These are phyloP conservation scores for Drosophila leontia DNA, from an alignment of 1,140 invertebrate genomes.

Conservation along the genomic window DNA sequence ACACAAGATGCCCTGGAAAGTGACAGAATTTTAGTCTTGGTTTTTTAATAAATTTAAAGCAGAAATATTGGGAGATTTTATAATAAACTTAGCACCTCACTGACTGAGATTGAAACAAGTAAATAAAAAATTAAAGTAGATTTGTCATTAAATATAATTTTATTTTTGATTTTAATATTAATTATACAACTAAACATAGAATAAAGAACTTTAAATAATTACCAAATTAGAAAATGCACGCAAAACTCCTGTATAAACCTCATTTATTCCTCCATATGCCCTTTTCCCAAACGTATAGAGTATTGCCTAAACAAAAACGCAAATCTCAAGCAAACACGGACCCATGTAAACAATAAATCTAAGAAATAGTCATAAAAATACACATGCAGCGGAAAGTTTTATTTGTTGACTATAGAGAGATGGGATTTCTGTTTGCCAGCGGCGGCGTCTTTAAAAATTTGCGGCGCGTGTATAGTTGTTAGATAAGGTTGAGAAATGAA, in stretches of 20 bases:
- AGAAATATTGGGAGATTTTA: neutral
- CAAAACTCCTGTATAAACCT: neutral
- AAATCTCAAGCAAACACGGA: conserved; percentile 41
- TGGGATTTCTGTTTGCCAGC: conserved; percentile 25
- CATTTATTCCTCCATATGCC: neutral
- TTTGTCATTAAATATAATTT: too few species aligned
- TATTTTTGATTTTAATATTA: neutral
- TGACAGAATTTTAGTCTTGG: neutral
- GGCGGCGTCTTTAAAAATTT: conserved; percentile 42
- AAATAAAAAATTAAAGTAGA: neutral
- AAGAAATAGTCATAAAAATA: conserved; percentile 43
- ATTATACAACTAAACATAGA: too few species aligned
- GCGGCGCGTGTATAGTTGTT: conserved; percentile 64
- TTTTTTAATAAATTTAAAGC: neutral
- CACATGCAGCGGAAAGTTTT: conserved; percentile 63
- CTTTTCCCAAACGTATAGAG: neutral
- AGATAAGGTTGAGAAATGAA: conserved; percentile 53
- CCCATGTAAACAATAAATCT: conserved; percentile 45
- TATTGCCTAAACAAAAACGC: conserved; percentile 25
- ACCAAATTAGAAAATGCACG: neutral
- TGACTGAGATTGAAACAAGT: too few species aligned
- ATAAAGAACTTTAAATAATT: too few species aligned
- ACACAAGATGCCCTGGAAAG: neutral
- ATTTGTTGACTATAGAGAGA: conserved; percentile 13
- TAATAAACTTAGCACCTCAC: too few species aligned